Evolutionary conservation across 2,888 invertebrate species (phyloP).

Genomic region (Thalpophila matura): DNA sequence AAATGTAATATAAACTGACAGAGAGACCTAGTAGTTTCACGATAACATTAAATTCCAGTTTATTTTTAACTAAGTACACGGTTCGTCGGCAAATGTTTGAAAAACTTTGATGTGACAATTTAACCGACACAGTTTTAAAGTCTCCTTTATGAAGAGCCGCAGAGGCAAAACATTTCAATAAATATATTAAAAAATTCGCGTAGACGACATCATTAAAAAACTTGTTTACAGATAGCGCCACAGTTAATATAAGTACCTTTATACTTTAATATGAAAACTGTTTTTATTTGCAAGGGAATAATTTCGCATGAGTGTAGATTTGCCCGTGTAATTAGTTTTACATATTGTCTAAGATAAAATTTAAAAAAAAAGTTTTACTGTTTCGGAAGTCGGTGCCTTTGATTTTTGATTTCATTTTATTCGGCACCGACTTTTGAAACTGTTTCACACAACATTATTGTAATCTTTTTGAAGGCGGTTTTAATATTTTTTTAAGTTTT

Average conservation of each 20-base stretch:
- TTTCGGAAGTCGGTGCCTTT: no score
- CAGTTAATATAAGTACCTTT: neutral
- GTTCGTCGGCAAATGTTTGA: conserved; percentile 23
- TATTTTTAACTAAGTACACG: conserved; percentile 11
- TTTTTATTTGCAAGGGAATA: no score
- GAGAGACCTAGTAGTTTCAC: conserved; percentile 4
- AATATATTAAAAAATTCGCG: conserved; percentile 8
- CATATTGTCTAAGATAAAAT: no score
- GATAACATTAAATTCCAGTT: conserved; percentile 12
- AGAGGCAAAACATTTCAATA: conserved; percentile 9
- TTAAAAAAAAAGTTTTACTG: no score
- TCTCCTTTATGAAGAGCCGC: conserved; percentile 4
- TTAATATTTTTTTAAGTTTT: no score
- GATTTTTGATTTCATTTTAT: no score
- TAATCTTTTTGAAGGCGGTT: no score
- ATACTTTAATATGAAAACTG: neutral
- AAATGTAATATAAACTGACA: neutral
- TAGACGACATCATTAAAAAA: conserved; percentile 35
- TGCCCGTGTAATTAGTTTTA: no score
- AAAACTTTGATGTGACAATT: conserved; percentile 35
- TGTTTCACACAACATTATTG: no score
- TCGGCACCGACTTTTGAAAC: no score
- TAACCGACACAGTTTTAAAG: conserved; percentile 22
- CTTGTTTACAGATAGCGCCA: conserved; percentile 14
- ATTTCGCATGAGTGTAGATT: no score